These are phyloP conservation scores for Pterobdella sp. DNA, from an alignment of 2,888 invertebrate genomes.

Conservation along the genomic window DNA sequence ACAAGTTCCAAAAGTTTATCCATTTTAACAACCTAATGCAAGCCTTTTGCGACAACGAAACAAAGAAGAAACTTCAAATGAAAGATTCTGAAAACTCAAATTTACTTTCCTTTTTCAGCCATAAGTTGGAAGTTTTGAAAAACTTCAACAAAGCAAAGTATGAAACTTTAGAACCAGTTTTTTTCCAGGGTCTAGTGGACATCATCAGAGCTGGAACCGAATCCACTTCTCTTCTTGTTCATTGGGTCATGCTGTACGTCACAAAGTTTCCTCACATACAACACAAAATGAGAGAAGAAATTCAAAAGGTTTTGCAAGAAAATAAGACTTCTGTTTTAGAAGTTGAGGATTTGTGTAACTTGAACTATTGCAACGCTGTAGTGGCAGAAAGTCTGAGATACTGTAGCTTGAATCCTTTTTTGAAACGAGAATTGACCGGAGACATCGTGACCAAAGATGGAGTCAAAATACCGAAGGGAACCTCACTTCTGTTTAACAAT, in stretches of 20 bases:
- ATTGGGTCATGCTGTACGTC: conserved; percentile 29
- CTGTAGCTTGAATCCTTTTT: conserved; percentile 29
- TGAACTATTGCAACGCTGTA: conserved; percentile 32
- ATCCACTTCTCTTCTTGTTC: conserved; percentile 30
- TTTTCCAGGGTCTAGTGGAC: conserved; percentile 29
- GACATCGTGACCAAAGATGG: conserved; percentile 24
- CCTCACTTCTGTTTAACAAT: conserved; percentile 30
- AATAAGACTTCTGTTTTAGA: background rate
- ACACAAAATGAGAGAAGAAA: conserved; percentile 25
- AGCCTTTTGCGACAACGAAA: conserved; percentile 21
- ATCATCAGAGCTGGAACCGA: conserved; percentile 33
- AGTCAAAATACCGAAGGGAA: conserved; percentile 11
- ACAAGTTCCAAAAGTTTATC: conserved; percentile 18
- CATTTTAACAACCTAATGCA: conserved; percentile 22
- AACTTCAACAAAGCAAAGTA: conserved; percentile 9
- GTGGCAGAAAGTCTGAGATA: conserved; percentile 27
- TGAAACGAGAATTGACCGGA: conserved; percentile 29
- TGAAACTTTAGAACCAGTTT: conserved; percentile 23
- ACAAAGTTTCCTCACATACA: conserved; percentile 27
- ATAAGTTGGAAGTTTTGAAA: conserved; percentile 17
- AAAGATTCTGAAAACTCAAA: background rate
- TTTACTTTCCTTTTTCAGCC: conserved; percentile 18
- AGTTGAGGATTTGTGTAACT: conserved; percentile 15
- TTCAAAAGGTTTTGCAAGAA: conserved; percentile 12
- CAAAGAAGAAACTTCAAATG: background rate